Evolutionary conservation across 1,140 invertebrate species (phyloP).

Genomic region (Propsilocerus akamusi): DNA sequence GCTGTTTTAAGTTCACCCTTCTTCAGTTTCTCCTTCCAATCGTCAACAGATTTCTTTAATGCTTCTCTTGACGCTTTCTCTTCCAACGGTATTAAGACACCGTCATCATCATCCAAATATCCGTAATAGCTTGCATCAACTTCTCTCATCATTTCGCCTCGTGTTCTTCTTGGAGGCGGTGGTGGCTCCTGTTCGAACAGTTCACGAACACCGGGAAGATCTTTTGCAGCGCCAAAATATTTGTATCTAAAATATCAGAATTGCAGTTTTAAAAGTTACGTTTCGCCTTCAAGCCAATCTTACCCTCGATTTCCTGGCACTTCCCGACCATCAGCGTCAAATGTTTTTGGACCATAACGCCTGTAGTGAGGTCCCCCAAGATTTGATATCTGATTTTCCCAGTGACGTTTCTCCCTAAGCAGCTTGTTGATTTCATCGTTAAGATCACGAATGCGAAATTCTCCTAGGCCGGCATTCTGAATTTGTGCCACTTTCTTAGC

Average conservation of each 20-base stretch:
- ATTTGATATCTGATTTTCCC: constrained; percentile 92
- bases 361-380: constrained; percentile 92
- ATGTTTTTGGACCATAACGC: constrained; percentile 78
- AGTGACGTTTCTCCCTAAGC: constrained; percentile 84
- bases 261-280: background rate
- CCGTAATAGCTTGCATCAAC: constrained; percentile 98
- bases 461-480: constrained; percentile 96
- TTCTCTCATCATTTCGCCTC: constrained; percentile 93
- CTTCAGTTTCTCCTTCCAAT: constrained; percentile 47
- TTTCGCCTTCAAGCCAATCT: background rate
- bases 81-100: constrained; percentile 79
- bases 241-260: constrained; percentile 43
- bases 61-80: constrained; percentile 55
- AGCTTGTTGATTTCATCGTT: constrained; percentile 99
- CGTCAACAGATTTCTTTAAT: constrained; percentile 35
- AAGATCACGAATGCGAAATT: constrained; percentile 92
- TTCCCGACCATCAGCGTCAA: constrained; percentile 92
- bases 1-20: constrained; percentile 22
- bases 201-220: constrained; percentile 92
- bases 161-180: constrained; percentile 69
- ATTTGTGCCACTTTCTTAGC: constrained; percentile 98
- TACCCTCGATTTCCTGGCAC: constrained; percentile 86
- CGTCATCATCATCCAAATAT: constrained; percentile 94
- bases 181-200: constrained; percentile 93
- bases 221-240: constrained; percentile 98